Evolutionary conservation across 2,797 vertebrate species (phyloP).

Genomic region (Chelonia mydas): DNA sequence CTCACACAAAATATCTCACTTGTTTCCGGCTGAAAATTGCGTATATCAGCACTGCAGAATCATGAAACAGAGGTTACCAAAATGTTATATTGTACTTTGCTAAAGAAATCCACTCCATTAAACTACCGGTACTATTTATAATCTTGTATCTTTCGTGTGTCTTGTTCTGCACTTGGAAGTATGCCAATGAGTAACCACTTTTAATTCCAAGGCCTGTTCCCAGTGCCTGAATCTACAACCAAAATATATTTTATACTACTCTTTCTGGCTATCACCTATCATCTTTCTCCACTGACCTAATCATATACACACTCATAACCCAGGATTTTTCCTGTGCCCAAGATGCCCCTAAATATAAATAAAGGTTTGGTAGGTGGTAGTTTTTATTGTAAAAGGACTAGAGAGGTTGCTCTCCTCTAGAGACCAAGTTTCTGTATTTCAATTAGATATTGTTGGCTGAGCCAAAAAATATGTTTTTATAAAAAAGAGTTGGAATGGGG

Average conservation of each 20-base stretch:
- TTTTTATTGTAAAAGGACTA: background rate
- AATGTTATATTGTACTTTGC: background rate
- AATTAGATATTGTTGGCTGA: conserved; percentile 7
- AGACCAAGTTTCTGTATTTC: background rate
- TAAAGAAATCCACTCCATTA: background rate
- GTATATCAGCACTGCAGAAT: background rate
- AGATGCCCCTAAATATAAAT: background rate
- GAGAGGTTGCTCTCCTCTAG: background rate
- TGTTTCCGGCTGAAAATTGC: background rate
- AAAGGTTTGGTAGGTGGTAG: background rate
- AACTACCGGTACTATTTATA: background rate
- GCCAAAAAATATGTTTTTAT: background rate
- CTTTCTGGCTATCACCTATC: background rate
- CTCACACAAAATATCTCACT: background rate
- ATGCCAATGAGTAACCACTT: background rate
- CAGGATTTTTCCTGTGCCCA: background rate
- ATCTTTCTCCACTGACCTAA: background rate
- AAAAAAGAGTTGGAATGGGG: background rate
- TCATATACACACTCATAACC: background rate
- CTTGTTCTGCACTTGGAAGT: background rate
- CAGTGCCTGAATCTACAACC: background rate
- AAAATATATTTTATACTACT: background rate
- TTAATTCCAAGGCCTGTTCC: background rate
- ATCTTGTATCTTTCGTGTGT: background rate
- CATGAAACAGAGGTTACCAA: background rate